Evolutionary conservation across 2,113 vertebrate genomes (phyloP).

Genomic region (Laticauda laticaudata): DNA sequence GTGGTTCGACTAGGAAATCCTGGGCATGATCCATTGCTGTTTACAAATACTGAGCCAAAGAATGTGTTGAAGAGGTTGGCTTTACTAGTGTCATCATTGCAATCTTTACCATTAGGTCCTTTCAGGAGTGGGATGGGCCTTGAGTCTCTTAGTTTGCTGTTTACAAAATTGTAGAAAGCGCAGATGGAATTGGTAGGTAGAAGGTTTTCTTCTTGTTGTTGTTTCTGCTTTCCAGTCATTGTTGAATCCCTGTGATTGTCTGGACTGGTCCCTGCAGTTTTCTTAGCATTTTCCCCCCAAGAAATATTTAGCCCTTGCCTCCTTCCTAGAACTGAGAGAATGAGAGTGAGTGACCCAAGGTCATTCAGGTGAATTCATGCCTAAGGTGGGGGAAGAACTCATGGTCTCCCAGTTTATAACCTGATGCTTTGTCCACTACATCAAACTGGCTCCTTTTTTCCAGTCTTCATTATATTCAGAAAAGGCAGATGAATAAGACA

Average conservation of each 20-base stretch:
- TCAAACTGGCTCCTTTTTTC: neutral
- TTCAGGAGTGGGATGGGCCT: too few relatives aligned
- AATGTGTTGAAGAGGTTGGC: too few relatives aligned
- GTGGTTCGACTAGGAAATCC: too few relatives aligned
- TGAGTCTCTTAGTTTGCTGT: too few relatives aligned
- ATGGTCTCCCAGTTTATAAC: neutral
- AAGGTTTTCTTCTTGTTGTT: neutral
- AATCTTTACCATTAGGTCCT: too few relatives aligned
- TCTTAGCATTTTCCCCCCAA: neutral
- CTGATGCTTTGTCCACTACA: neutral
- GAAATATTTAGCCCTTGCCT: neutral
- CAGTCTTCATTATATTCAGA: neutral
- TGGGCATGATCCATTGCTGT: too few relatives aligned
- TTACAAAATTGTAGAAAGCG: too few relatives aligned
- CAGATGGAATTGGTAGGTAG: too few relatives aligned
- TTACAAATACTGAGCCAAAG: too few relatives aligned
- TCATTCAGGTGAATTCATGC: neutral
- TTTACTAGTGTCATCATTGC: too few relatives aligned
- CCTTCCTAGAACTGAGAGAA: neutral
- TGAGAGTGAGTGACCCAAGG: neutral
- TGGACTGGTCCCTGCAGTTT: neutral
- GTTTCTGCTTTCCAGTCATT: neutral
- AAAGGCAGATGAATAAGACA: neutral
- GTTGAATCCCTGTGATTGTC: neutral
- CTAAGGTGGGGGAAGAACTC: neutral